phyloP scores from a whole-genome alignment of 2,888 invertebrate genomes.

The Phrixothrix hirtus region DNA sequence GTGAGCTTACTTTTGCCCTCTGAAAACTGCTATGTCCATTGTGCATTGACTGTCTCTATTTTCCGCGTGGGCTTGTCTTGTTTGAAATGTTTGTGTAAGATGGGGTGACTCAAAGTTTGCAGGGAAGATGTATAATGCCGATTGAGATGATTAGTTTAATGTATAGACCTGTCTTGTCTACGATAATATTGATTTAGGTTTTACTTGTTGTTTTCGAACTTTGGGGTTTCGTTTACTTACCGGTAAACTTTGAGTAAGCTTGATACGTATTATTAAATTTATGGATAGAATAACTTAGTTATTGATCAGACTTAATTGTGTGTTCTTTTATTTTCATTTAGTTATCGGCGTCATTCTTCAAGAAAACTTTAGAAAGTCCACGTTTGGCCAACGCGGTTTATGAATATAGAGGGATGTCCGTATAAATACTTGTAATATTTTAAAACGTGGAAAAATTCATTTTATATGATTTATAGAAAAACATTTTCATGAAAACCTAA shows the following conservation, averaged over 20 bases:
- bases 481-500: constrained; percentile 7
- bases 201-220: constrained; percentile 48
- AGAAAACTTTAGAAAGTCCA: too few relatives aligned
- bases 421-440: too few relatives aligned
- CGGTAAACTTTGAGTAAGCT: constrained; percentile 19
- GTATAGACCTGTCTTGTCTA: constrained; percentile 46
- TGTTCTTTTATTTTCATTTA: too few relatives aligned
- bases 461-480: constrained; percentile 9
- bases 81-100: constrained; percentile 47
- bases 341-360: too few relatives aligned
- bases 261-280: constrained; percentile 19
- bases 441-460: too few relatives aligned
- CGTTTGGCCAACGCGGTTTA: too few relatives aligned
- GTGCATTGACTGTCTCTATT: constrained; percentile 41
- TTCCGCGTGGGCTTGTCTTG: constrained; percentile 41
- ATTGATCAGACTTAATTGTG: too few relatives aligned
- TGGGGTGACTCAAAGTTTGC: constrained; percentile 43
- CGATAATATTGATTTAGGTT: constrained; percentile 52
- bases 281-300: too few relatives aligned
- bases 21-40: constrained; percentile 40
- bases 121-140: constrained; percentile 47
- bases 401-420: too few relatives aligned
- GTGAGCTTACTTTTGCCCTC: constrained; percentile 32
- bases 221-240: constrained; percentile 28
- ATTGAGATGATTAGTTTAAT: constrained; percentile 51